These are phyloP conservation scores for Phylloscopus whistleri DNA, from an alignment of 2,113 vertebrate genomes.

Conservation along the genomic window DNA sequence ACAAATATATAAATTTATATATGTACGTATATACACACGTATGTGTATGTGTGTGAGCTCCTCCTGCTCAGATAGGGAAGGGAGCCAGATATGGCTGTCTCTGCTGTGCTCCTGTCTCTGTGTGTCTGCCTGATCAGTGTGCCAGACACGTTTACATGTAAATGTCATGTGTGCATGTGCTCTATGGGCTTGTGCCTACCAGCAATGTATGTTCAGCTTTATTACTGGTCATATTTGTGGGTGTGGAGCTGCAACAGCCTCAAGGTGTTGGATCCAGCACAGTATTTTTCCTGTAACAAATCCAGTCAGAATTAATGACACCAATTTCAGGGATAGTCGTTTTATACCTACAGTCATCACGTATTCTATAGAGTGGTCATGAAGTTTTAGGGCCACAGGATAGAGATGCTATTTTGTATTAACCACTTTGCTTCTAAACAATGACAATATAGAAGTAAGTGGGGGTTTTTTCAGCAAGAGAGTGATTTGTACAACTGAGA, in stretches of 20 bases:
- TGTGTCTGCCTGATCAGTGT: not conserved
- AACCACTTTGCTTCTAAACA: not conserved
- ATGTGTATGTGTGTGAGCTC: not conserved
- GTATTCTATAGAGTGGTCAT: fast-evolving
- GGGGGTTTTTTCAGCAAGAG: not conserved
- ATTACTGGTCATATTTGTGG: not conserved
- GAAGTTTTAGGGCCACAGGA: not conserved
- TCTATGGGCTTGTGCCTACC: not conserved
- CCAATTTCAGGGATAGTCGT: not conserved
- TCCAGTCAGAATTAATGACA: not conserved
- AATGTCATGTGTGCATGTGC: not conserved
- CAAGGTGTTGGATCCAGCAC: not conserved
- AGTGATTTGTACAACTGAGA: not conserved
- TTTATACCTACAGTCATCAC: not conserved
- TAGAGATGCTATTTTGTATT: not conserved
- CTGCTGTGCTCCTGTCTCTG: not conserved
- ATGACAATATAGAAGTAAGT: not conserved
- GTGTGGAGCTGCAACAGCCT: not conserved
- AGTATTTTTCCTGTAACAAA: not conserved
- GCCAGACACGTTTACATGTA: not conserved
- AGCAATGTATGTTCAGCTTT: not conserved
- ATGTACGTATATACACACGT: fast-evolving
- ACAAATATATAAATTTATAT: not conserved
- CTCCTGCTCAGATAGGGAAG: not conserved
- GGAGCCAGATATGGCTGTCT: not conserved